These are phyloP conservation scores for Drosophila longiperda DNA, from an alignment of 2,888 invertebrate genomes.

Conservation along the genomic window DNA sequence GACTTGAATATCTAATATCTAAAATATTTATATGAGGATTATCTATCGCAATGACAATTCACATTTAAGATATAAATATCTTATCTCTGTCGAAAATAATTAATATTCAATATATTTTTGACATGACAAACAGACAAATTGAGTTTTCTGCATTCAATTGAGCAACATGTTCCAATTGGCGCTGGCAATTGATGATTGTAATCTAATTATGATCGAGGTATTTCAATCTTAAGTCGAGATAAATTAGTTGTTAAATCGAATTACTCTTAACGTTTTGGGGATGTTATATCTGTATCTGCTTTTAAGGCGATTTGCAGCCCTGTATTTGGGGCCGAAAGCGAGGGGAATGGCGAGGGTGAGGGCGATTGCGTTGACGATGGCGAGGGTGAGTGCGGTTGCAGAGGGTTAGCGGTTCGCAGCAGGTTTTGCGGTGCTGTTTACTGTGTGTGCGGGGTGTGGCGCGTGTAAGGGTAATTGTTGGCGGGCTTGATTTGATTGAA, in stretches of 20 bases:
- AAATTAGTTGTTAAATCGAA: conserved; percentile 19
- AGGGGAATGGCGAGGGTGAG: no score
- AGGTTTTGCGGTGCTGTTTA: conserved; percentile 1
- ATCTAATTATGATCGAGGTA: conserved; percentile 14
- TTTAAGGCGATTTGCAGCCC: conserved; percentile 42
- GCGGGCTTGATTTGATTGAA: conserved; percentile 74
- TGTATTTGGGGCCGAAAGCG: conserved; percentile 21
- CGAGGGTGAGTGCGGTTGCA: no score
- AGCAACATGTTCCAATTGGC: not conserved
- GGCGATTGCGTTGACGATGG: no score
- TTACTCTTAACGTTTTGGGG: conserved; percentile 2
- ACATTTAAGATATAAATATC: not conserved
- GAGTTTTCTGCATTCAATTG: not conserved
- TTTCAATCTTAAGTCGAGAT: conserved; percentile 11
- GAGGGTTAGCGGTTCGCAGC: not conserved
- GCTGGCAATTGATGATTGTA: not conserved
- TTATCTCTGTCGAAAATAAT: not conserved
- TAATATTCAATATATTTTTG: not conserved
- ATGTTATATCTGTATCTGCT: conserved; percentile 7
- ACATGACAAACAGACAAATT: not conserved
- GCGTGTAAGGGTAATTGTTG: conserved; percentile 73
- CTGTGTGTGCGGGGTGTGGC: conserved; percentile 10
- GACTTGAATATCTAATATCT: not conserved
- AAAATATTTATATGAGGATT: not conserved
- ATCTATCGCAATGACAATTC: not conserved